phyloP scores from a whole-genome alignment of 2,888 invertebrate genomes.

The Drosophila incognita region DNA sequence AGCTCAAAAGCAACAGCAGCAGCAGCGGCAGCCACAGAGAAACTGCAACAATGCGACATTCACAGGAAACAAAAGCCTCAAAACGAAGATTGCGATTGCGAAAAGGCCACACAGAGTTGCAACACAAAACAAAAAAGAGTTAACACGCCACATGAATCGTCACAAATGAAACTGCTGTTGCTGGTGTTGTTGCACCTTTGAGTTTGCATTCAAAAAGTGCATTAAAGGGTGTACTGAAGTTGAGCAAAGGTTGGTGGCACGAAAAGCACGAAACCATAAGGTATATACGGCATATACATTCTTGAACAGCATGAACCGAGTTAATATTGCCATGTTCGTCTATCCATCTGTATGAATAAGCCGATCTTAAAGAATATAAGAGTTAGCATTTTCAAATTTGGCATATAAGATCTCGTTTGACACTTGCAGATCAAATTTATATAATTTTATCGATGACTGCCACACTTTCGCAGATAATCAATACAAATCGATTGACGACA shows the following conservation, averaged over 20 bases:
- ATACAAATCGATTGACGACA: too few relatives aligned
- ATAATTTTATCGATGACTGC: background rate
- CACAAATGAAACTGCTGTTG: slow-evolving; percentile 25
- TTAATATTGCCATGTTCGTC: background rate
- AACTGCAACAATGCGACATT: slow-evolving; percentile 21
- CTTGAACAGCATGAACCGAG: background rate
- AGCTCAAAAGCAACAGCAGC: background rate
- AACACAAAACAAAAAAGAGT: slow-evolving; percentile 29
- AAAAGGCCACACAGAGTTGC: slow-evolving; percentile 22
- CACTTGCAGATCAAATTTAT: background rate
- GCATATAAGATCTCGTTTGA: too few relatives aligned
- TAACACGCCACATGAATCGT: slow-evolving; percentile 29
- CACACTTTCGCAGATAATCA: background rate
- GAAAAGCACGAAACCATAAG: background rate
- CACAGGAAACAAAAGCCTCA: slow-evolving; percentile 47
- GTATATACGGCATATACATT: background rate
- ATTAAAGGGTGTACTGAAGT: background rate
- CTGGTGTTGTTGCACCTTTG: slow-evolving; percentile 15
- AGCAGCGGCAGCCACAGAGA: slow-evolving; percentile 8
- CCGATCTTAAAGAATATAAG: background rate
- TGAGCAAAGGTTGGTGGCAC: background rate
- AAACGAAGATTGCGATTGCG: slow-evolving; percentile 35
- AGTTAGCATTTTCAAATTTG: background rate
- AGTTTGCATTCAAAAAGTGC: background rate
- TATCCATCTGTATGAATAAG: too few relatives aligned